A percentile compares a stretch with the other conserved stretches of the same genome.
These are phyloP conservation scores for Rhagonycha fulva DNA, from an alignment of 2,888 invertebrate species.

Conservation along the genomic window DNA sequence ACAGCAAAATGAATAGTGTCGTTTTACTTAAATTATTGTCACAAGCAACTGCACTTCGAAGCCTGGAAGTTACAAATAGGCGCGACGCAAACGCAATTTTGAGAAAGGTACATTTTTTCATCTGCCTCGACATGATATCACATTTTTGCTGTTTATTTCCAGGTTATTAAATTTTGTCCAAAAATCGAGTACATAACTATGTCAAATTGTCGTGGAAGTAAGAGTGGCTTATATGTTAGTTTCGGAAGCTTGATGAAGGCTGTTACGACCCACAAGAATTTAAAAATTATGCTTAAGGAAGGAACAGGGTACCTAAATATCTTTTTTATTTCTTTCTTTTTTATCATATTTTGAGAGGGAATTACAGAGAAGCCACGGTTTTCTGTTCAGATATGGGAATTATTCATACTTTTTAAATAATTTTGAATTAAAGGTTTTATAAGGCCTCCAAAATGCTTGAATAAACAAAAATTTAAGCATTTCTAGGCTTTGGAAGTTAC, in stretches of 20 bases:
- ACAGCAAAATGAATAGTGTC: not conserved
- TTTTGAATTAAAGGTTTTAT: no score
- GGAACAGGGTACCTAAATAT: not conserved
- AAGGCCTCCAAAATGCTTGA: no score
- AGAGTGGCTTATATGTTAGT: not conserved
- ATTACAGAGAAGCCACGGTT: no score
- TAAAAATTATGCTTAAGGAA: not conserved
- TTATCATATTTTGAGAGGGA: no score
- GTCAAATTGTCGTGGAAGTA: not conserved
- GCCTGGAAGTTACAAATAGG: not conserved
- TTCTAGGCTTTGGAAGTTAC: no score
- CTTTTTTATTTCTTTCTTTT: not conserved
- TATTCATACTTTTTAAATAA: no score
- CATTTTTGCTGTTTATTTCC: not conserved
- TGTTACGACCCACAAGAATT: not conserved
- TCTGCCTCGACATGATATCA: not conserved
- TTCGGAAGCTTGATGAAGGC: not conserved
- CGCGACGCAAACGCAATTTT: not conserved
- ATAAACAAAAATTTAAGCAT: no score
- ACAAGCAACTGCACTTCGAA: not conserved
- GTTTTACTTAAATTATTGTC: not conserved
- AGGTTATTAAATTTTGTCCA: not conserved
- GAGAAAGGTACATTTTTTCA: not conserved
- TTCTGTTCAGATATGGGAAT: no score
- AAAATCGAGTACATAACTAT: not conserved